A percentile compares a stretch with the other conserved stretches of the same genome.
Evolutionary conservation across 2,113 vertebrate species (phyloP).

Genomic region (Mormyrus lacerda): DNA sequence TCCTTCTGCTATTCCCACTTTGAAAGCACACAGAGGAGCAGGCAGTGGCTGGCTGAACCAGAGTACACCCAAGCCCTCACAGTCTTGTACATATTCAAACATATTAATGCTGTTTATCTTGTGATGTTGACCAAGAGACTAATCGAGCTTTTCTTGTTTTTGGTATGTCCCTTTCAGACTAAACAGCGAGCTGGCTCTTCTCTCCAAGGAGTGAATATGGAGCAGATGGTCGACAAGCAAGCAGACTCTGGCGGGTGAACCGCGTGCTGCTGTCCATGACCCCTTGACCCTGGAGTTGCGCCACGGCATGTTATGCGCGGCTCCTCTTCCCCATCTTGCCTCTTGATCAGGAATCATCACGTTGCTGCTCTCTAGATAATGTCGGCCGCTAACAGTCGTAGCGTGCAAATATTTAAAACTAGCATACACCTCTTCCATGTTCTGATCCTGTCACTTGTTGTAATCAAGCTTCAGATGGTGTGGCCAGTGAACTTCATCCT

Average conservation of each 20-base stretch:
- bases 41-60: background rate
- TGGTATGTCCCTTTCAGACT: slow-evolving; percentile 8
- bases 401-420: slow-evolving; percentile 5
- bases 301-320: background rate
- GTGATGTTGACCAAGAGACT: background rate
- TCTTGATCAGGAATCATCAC: slow-evolving; percentile 20
- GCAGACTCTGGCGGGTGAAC: background rate
- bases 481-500: background rate
- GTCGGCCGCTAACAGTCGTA: background rate
- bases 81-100: background rate
- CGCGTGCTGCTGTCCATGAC: slow-evolving; percentile 14
- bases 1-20: background rate
- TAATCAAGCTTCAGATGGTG: background rate
- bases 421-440: background rate
- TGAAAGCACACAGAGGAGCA: background rate
- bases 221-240: background rate
- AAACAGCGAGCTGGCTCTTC: background rate
- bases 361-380: slow-evolving; percentile 17
- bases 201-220: background rate
- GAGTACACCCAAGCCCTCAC: background rate
- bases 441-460: slow-evolving; percentile 11
- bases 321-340: background rate
- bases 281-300: background rate
- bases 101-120: background rate
- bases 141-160: background rate